These are phyloP conservation scores for Dynastes maya DNA, from an alignment of 2,888 invertebrate genomes.

Conservation along the genomic window DNA sequence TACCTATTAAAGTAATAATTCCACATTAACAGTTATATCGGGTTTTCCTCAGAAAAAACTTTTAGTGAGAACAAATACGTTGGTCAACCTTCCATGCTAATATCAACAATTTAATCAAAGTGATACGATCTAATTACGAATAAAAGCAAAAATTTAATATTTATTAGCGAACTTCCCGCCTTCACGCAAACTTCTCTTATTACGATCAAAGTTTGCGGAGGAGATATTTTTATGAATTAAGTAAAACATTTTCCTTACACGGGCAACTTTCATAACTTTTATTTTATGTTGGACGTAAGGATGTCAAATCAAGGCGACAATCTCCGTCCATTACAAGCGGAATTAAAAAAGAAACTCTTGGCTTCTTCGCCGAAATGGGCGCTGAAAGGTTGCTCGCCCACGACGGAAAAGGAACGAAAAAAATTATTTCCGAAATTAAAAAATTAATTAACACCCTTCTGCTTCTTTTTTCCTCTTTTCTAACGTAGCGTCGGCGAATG, in stretches of 20 bases:
- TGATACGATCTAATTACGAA: conserved; percentile 9
- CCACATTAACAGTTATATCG: too few species aligned
- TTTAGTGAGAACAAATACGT: too few species aligned
- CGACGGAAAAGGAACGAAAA: background rate
- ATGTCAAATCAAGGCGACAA: conserved; percentile 43
- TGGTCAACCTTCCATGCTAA: background rate
- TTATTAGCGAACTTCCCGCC: conserved; percentile 23
- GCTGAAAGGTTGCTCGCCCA: background rate
- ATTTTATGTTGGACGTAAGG: conserved; percentile 29
- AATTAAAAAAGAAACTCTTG: conserved; percentile 41
- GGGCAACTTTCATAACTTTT: conserved; percentile 40
- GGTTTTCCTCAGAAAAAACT: too few species aligned
- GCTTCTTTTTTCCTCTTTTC: conserved; percentile 11
- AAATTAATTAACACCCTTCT: conserved; percentile 46
- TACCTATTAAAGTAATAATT: too few species aligned
- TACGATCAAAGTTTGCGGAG: conserved; percentile 35
- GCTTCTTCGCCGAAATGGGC: conserved; percentile 14
- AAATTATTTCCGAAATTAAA: conserved; percentile 43
- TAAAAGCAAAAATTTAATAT: conserved; percentile 27
- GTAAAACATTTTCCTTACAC: conserved; percentile 32
- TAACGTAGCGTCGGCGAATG: background rate
- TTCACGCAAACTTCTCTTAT: conserved; percentile 28
- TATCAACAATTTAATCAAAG: background rate
- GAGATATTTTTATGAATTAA: conserved; percentile 37
- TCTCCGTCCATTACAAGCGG: conserved; percentile 27